Percentiles rank a stretch among this genome's conserved stretches.
Conservation (phyloP, 2,113 vertebrate genomes). For the Vireo altiloquus region DNA sequence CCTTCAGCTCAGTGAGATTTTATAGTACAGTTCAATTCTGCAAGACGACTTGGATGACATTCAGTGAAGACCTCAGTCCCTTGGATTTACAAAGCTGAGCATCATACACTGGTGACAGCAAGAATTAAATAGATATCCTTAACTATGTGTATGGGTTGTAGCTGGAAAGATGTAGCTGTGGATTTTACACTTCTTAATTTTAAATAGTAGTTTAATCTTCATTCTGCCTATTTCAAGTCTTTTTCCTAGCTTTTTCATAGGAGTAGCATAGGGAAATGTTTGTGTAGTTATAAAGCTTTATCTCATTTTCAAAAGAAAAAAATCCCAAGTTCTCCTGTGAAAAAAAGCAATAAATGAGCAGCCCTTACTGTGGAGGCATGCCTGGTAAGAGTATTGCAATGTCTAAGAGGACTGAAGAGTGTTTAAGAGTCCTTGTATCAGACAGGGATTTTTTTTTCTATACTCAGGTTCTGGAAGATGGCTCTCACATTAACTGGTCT, state of each 20-base stretch:
- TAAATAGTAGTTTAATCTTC: neutral
- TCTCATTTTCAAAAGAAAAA: neutral
- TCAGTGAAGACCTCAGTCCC: neutral
- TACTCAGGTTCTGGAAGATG: constrained; percentile 91
- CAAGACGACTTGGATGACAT: neutral
- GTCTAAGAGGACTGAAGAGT: neutral
- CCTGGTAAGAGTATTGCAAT: neutral
- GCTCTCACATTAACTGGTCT: constrained; percentile 86
- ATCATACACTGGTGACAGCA: neutral
- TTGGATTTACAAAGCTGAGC: neutral
- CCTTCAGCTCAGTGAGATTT: neutral
- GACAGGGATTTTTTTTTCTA: neutral
- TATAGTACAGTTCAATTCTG: neutral
- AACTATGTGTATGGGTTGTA: neutral
- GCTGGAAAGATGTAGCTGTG: neutral
- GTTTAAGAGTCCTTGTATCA: neutral
- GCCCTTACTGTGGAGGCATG: too few relatives aligned
- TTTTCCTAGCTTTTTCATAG: neutral
- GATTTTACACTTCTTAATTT: neutral
- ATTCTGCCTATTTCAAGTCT: neutral
- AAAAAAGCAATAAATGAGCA: neutral
- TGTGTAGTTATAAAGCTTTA: neutral
- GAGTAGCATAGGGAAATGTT: neutral
- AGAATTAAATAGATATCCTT: neutral
- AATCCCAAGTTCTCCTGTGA: neutral